Percentiles rank a stretch among this genome's conserved stretches.
Conservation (phyloP, 2,888 invertebrate genomes). For the Cephus nigrinus region DNA sequence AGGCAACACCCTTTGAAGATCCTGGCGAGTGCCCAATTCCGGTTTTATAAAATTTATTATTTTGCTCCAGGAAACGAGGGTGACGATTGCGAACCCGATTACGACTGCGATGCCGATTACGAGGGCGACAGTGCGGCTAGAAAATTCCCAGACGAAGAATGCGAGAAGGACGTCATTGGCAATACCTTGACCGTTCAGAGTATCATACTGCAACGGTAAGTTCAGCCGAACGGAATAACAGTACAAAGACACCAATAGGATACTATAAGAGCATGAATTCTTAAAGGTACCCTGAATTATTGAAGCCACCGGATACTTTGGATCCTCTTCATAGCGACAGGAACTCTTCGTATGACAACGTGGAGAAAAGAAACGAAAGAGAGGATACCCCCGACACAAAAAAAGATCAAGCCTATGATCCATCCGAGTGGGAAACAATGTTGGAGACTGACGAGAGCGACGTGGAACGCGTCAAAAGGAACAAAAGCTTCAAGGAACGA, state of each 20-base stretch:
- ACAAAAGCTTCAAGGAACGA: constrained; percentile 82
- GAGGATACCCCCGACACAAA: constrained; percentile 54
- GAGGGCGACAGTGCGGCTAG: constrained; percentile 64
- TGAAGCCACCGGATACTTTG: constrained; percentile 69
- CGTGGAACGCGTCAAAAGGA: constrained; percentile 61
- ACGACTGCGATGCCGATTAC: constrained; percentile 70
- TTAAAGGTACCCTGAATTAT: constrained; percentile 77
- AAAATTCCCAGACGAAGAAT: constrained; percentile 65
- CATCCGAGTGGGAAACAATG: constrained; percentile 62
- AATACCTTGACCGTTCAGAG: constrained; percentile 80
- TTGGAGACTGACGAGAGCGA: constrained; percentile 69
- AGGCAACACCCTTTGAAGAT: constrained; percentile 1
- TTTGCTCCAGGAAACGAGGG: constrained; percentile 67
- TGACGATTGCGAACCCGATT: constrained; percentile 68
- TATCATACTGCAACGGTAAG: constrained; percentile 80
- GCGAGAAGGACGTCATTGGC: constrained; percentile 66
- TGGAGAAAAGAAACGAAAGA: constrained; percentile 68
- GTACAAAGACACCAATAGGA: background rate
- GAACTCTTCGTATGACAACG: constrained; percentile 83
- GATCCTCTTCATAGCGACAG: constrained; percentile 60
- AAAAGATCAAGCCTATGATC: constrained; percentile 50
- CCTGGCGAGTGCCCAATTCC: background rate
- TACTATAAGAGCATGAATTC: background rate
- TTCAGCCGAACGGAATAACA: background rate
- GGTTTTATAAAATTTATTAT: constrained; percentile 1